Base-by-base conservation (phyloP, 1,140 invertebrate genomes). In the Rhizoglyphus robini region DNA sequence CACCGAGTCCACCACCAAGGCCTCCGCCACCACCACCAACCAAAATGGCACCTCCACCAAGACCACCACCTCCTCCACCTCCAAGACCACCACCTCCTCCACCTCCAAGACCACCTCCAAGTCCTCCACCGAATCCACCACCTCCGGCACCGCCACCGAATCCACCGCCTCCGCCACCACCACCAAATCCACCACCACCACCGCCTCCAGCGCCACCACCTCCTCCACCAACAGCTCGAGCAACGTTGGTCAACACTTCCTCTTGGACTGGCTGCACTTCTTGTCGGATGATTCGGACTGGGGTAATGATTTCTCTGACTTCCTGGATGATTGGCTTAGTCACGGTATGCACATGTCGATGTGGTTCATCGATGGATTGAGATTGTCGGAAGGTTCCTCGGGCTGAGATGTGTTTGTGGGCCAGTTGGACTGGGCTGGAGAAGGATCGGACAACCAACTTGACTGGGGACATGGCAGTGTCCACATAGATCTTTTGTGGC, bases 251-350 rank as follows among this genome's bases (percentile, higher is more conserved):
- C 20, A n/a, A 27, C 38, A 65, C 32, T 30, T 65, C 64, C 34
- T 65, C 65, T 5, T 25, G 61, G 11, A 65, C 65, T 66, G 65
- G 65, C 29, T 23, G n/a, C 20, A 65, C 47, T 34, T 65, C 65
- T 49, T 65, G 57, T 59, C 20, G 30, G 31, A 66, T 23, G 3
- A n/a, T n/a, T 64, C 65, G 29, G 1, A 38, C 18, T 38, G 65
- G 65, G 3, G 65, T 66, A 5, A 66, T 66, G 30, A 66, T 67
- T 27, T 66, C 65, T 3, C 63, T 27, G 4, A 66, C 30, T 27
- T 66, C 63, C 41, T 65, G 63, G 25, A 65, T 51, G 47, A 65
- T 58, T 51, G 63, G 63, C 23, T 65, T 65, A 3, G 2, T 58
- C 2, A 65, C 63, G 2, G 2, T 3, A 23, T 61, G 59, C 2